Evolutionary conservation across 2,113 vertebrate genomes (phyloP), one percentile per base, ranked within the genome.

Genomic region (Mirza zaza): DNA sequence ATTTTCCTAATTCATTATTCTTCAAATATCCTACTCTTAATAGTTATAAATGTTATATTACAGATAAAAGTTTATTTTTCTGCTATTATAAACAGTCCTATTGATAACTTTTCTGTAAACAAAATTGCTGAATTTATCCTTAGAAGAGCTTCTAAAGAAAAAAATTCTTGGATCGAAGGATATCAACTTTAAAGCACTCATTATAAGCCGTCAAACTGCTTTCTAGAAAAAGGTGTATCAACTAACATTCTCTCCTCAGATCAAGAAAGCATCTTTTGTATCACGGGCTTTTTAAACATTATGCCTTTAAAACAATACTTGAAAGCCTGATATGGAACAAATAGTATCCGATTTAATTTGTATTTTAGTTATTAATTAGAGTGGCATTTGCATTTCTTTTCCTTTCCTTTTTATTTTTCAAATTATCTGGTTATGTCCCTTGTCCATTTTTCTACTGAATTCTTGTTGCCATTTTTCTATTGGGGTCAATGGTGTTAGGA

Each of bases 1-100:
- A 71, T 91, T 61, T 95, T 61, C 34, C 20, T 86, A 93, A 83
- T 83, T 55, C 3, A 85, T 81, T 96, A 65, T 85, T 94, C 25
- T 95, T 91, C 32, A 84, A 65, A 91, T 29, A 65, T 4, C 34
- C 11, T 45, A 77, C 55, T 89, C 87, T 88, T 36, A 87, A 48
- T n/a, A 6, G 29, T 73, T 45, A 67, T 21, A 85, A 32, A 68
- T 82, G 3, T 71, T 65, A 27, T 76, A 75, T 48, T 71, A 55
- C 3, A 91, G 39, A 50, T 23, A 52, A 82, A 86, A 70, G 39
- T 36, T 27, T 79, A 79, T 3, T 70, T 86, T 90, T 81, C 12
- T 76, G 14, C 13, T 61, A 55, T 77, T 93, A 61, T 32, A 68
- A 4, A 65, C 5, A 83, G n/a, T 81, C 13, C 32, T 61, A 57